Percentiles rank a stretch among this genome's conserved stretches.
Evolutionary conservation across 2,888 invertebrate genomes (phyloP).

Genomic region (Parnassius glacialis): DNA sequence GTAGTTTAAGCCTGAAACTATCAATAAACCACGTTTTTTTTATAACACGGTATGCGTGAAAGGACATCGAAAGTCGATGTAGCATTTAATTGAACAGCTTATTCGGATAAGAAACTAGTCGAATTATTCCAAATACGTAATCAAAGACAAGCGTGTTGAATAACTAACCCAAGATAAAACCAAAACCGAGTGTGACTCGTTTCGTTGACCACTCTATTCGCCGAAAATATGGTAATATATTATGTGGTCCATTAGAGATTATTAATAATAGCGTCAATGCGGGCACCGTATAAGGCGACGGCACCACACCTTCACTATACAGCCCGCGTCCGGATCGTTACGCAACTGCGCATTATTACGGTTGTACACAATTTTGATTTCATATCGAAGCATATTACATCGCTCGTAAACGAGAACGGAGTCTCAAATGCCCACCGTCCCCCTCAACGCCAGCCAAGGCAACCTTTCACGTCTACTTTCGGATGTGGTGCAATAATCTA

Average conservation of each 20-base stretch:
- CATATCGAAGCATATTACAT: constrained; percentile 52
- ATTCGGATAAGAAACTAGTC: no score
- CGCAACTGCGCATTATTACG: constrained; percentile 45
- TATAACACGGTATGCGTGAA: no score
- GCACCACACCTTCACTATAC: constrained; percentile 26
- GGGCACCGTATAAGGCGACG: constrained; percentile 20
- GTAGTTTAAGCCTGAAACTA: no score
- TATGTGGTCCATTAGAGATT: neutral
- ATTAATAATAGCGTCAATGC: neutral
- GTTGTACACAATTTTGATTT: constrained; percentile 57
- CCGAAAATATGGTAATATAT: neutral
- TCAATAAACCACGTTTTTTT: no score
- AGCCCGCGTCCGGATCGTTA: constrained; percentile 30
- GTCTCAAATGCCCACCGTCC: constrained; percentile 39
- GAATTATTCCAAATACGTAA: no score
- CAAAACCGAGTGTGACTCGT: neutral
- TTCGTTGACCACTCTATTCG: neutral
- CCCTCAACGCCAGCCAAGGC: constrained; percentile 47
- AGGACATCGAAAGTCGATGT: no score
- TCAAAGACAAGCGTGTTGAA: no score
- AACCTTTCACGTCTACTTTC: constrained; percentile 76
- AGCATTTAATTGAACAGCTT: no score
- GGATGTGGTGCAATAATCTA: constrained; percentile 56
- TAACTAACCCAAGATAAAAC: no score
- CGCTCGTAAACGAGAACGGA: constrained; percentile 57